Conservation (phyloP, 92 coral and sea anemone species). For the Epizoanthus fatuus region DNA sequence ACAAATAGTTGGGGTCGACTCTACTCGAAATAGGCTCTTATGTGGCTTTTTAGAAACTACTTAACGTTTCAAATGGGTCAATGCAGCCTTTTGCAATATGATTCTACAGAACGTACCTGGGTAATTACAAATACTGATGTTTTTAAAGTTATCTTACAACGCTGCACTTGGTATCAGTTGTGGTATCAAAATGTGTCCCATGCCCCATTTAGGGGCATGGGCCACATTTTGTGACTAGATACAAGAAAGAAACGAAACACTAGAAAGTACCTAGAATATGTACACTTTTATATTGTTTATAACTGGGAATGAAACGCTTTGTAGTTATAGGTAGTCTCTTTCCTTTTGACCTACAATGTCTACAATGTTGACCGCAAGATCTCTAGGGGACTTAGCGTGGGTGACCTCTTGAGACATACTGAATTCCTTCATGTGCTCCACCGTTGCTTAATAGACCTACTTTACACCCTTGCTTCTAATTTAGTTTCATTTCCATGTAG, state of each 20-base stretch:
- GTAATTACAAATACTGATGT: background rate
- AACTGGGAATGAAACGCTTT: background rate
- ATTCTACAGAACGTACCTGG: background rate
- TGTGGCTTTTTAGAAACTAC: background rate
- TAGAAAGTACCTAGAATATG: background rate
- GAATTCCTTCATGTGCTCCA: background rate
- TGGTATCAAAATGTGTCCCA: no score
- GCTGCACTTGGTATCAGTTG: no score
- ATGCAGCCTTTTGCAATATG: no score
- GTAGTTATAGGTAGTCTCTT: background rate
- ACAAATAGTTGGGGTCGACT: background rate
- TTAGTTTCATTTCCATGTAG: slow-evolving; percentile 44
- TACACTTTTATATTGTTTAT: background rate
- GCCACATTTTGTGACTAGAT: no score
- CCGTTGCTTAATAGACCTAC: background rate
- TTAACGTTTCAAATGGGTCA: background rate
- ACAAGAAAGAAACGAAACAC: background rate
- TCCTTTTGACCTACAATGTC: background rate
- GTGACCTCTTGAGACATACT: no score
- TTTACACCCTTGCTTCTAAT: background rate
- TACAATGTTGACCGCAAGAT: no score
- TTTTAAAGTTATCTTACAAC: no score
- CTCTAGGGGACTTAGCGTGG: no score
- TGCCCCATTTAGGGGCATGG: no score
- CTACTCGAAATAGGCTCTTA: background rate